Conservation (phyloP, 1,140 invertebrate species). For the Ceratina calcarata region DNA sequence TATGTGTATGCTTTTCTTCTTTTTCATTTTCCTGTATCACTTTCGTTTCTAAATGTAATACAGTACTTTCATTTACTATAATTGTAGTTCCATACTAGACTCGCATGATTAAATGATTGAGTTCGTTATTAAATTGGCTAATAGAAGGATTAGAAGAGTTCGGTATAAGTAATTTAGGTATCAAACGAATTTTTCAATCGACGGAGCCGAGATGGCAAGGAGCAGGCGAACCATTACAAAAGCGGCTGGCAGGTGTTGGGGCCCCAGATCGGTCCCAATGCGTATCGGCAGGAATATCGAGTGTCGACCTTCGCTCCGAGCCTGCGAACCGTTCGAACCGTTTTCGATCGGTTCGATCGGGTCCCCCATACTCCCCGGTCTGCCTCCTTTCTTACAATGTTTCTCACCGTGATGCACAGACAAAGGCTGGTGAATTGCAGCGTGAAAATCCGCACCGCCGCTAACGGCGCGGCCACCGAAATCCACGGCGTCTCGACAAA, state of each 20-base stretch:
- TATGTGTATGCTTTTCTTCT: too few relatives aligned
- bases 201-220: neutral
- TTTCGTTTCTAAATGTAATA: too few relatives aligned
- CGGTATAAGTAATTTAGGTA: too few relatives aligned
- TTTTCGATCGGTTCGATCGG: conserved; percentile 72
- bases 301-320: conserved; percentile 48
- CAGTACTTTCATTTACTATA: too few relatives aligned
- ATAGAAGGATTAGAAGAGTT: too few relatives aligned
- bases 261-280: conserved; percentile 33
- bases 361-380: conserved; percentile 43
- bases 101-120: too few relatives aligned
- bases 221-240: conserved; percentile 48
- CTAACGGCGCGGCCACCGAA: conserved; percentile 39
- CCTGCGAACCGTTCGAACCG: conserved; percentile 53
- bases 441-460: conserved; percentile 70
- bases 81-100: too few relatives aligned
- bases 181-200: too few relatives aligned
- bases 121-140: too few relatives aligned
- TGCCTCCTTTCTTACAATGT: conserved; percentile 69
- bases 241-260: conserved; percentile 55
- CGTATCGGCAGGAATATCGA: conserved; percentile 56
- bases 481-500: conserved; percentile 26
- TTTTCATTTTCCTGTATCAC: too few relatives aligned
- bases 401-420: conserved; percentile 74
- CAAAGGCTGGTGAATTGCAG: conserved; percentile 69